phyloP scores from a whole-genome alignment of 2,888 invertebrate genomes.

The Phrixothrix hirtus region DNA sequence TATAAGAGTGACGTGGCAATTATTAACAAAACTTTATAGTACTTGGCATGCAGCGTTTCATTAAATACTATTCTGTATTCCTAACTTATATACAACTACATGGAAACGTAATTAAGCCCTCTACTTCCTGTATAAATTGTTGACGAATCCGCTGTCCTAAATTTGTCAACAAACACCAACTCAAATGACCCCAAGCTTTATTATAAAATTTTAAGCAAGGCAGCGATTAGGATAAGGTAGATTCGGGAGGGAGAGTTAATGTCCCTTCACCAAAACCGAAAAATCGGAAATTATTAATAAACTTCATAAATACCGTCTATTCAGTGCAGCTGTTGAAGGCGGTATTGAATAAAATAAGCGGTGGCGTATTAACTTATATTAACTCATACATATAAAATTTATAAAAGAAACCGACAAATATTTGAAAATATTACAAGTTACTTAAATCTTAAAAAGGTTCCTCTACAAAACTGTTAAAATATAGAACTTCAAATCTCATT shows the following conservation, averaged over 20 bases:
- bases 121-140: constrained; percentile 16
- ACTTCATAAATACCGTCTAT: constrained; percentile 8
- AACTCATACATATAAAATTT: background rate
- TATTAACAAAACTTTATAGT: constrained; percentile 21
- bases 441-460: too few species aligned
- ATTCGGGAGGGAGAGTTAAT: constrained; percentile 13
- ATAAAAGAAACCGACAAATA: too few species aligned
- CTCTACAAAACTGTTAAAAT: too few species aligned
- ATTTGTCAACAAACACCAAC: constrained; percentile 3
- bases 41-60: constrained; percentile 15
- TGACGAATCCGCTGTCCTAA: constrained; percentile 18
- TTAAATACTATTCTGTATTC: constrained; percentile 21
- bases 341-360: constrained; percentile 1
- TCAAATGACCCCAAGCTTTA: constrained; percentile 1
- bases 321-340: constrained; percentile 6
- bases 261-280: constrained; percentile 12
- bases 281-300: constrained; percentile 21
- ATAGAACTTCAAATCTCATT: too few species aligned
- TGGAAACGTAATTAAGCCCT: constrained; percentile 26
- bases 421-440: too few species aligned
- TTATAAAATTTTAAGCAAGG: constrained; percentile 4
- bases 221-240: constrained; percentile 16
- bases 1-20: constrained; percentile 23
- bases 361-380: background rate
- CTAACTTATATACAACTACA: constrained; percentile 19